Base-by-base conservation (phyloP, 1,140 invertebrate genomes). In the Himalopsyche phryganea region DNA sequence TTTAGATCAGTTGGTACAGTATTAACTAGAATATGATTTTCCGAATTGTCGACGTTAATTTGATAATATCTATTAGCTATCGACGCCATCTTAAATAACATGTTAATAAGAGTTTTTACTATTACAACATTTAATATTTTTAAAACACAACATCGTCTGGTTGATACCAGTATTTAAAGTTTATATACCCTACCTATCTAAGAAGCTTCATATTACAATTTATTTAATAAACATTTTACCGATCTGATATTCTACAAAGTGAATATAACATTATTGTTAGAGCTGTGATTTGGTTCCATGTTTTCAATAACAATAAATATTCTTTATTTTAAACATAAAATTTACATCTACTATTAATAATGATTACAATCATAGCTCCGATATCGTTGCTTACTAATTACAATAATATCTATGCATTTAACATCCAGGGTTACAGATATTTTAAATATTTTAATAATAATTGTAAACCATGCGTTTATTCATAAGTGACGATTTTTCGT, bases 41-140 rank as follows among this genome's bases (percentile, higher is more conserved):
- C 9, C 23, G 23, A 28, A 28, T 28, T 28, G 23, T 9, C 23
- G 23, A 28, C 23, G 9, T 28, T 28, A 28, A 3, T 28, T 28
- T 28, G 23, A 9, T 28, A 28, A 28, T 28, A 28, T 3, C 9
- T 5, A 28, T 3, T 28, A 28, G 23, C 4, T 28, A 28, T 28
- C 23, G 23, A 28, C 9, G 4, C 23, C 23, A 9, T 28, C 23
- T 28, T 28, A 28, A 5, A 28, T 28, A 28, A 51, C 11, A 51
- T 20, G 13, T 51, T 51, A 35, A 51, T 51, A 51, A 51, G 50
- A 32, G 2, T 7, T 51, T 51, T 15, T 48, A 47, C 51, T 52
- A 59, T 53, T 44, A 59, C 57, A 59, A 59, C 57, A 59, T 38
- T 41, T 35, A 59, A 59, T 53, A 59, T 40, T 59, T 28, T 38